phyloP scores from a whole-genome alignment of 1,140 invertebrate genomes.

The Zaprionus nigranus region DNA sequence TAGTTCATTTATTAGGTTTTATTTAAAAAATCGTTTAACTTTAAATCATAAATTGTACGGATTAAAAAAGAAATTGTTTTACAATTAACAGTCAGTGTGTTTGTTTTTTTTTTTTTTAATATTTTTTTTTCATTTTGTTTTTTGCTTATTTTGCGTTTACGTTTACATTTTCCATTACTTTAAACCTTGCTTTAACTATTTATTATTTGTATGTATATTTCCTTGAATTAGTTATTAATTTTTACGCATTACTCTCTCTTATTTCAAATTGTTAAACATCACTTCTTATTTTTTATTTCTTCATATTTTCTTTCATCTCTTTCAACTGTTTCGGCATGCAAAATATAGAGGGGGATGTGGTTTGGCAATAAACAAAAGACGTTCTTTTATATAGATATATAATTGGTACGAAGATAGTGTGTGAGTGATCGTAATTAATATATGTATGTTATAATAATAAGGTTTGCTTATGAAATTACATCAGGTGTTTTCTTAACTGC shows the following conservation, averaged over 20 bases:
- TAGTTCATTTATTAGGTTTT: constrained; percentile 62
- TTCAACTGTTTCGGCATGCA: constrained; percentile 45
- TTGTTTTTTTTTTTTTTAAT: constrained; percentile 66
- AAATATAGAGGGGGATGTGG: constrained; percentile 25
- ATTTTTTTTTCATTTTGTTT: constrained; percentile 43
- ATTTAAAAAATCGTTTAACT: constrained; percentile 63
- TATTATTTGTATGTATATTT: constrained; percentile 61
- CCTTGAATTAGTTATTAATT: constrained; percentile 68
- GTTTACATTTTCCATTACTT: constrained; percentile 61
- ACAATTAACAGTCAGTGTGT: constrained; percentile 84
- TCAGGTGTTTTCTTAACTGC: constrained; percentile 64
- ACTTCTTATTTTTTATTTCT: constrained; percentile 38
- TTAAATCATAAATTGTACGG: constrained; percentile 72
- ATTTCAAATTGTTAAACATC: constrained; percentile 61
- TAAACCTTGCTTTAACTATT: constrained; percentile 64
- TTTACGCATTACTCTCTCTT: constrained; percentile 54
- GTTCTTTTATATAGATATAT: constrained; percentile 20
- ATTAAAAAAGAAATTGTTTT: constrained; percentile 84
- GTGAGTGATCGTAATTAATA: constrained; percentile 48
- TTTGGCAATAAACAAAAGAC: constrained; percentile 46
- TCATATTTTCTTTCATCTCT: constrained; percentile 20
- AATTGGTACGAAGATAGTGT: constrained; percentile 1
- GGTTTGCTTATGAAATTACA: constrained; percentile 74
- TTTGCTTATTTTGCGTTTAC: constrained; percentile 55
- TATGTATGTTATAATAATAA: constrained; percentile 58